These are phyloP conservation scores for Apamea anceps DNA, from an alignment of 2,888 invertebrate genomes.

Conservation along the genomic window DNA sequence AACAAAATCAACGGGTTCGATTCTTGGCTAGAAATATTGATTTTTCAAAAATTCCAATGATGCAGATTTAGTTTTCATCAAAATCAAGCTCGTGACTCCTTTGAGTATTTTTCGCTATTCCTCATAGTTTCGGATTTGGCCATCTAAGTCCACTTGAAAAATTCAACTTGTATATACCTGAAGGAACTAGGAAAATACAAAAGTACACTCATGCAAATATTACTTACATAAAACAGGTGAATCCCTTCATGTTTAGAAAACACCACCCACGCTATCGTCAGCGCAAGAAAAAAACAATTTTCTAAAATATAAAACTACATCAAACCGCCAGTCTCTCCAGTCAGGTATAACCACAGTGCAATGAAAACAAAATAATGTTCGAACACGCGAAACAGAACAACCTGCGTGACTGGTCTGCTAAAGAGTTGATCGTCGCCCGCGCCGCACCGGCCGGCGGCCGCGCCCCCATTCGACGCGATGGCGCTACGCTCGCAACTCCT, in stretches of 20 bases:
- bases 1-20: no score
- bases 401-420: constrained; percentile 83
- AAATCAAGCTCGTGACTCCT: no score
- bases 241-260: neutral
- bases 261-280: no score
- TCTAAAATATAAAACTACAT: constrained; percentile 7
- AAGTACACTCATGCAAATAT: neutral
- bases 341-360: constrained; percentile 51
- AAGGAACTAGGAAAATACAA: no score
- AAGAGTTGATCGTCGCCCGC: constrained; percentile 68
- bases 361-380: constrained; percentile 69
- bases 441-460: constrained; percentile 69
- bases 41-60: no score
- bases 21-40: no score
- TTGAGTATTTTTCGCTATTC: no score
- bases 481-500: constrained; percentile 86
- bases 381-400: constrained; percentile 74
- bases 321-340: constrained; percentile 5
- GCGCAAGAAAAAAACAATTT: neutral
- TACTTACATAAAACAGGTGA: constrained; percentile 5
- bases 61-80: no score
- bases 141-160: no score
- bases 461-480: constrained; percentile 86
- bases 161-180: no score
- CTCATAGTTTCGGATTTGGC: no score